Evolutionary conservation across 2,888 invertebrate species (phyloP).

Genomic region (Altica lythri): DNA sequence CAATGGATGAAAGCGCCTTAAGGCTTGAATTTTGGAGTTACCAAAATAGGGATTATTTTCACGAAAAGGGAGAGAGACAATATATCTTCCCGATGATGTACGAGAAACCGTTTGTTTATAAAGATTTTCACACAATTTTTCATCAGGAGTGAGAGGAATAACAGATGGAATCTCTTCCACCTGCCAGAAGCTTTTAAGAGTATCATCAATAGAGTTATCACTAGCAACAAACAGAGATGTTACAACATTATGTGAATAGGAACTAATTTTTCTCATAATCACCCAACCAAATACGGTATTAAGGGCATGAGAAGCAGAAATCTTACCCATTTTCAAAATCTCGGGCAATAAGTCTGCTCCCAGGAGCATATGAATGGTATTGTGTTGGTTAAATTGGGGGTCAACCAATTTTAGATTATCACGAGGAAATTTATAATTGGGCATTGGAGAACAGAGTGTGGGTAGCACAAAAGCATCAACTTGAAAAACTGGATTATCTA

Average conservation of each 20-base stretch:
- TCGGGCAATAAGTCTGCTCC: conserved; percentile 12
- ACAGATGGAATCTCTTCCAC: conserved; percentile 17
- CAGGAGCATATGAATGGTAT: conserved; percentile 3
- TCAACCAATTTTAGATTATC: conserved; percentile 16
- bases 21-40: conserved; percentile 10
- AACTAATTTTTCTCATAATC: conserved; percentile 1
- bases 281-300: conserved; percentile 13
- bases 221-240: neutral
- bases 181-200: conserved; percentile 22
- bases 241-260: neutral
- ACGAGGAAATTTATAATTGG: too few species aligned
- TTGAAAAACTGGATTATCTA: too few species aligned
- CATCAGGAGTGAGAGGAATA: conserved; percentile 17
- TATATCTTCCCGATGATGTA: conserved; percentile 18
- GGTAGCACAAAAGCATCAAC: too few species aligned
- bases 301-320: conserved; percentile 3
- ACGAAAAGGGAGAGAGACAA: conserved; percentile 24
- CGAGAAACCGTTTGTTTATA: conserved; percentile 9
- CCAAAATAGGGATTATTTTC: conserved; percentile 11
- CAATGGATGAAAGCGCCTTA: conserved; percentile 16
- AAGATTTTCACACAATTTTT: conserved; percentile 21
- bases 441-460: too few species aligned
- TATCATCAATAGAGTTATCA: neutral
- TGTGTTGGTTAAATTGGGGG: conserved; percentile 10
- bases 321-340: neutral